A percentile compares a stretch with the other conserved stretches of the same genome.
These are phyloP conservation scores for Magallana angulata DNA, from an alignment of 1,140 invertebrate genomes.

Conservation along the genomic window DNA sequence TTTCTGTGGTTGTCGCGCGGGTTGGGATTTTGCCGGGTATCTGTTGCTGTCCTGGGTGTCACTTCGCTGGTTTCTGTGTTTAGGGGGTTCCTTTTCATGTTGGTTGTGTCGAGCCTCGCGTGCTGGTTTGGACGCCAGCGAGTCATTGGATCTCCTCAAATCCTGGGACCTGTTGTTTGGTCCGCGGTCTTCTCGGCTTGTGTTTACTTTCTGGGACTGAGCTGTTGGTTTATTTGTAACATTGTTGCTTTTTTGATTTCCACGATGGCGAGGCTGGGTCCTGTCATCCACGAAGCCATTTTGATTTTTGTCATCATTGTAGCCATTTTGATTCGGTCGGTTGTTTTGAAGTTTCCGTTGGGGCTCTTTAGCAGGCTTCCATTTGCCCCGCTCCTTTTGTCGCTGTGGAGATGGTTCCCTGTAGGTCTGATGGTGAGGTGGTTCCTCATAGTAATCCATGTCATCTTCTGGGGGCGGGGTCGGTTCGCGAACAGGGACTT, in stretches of 20 bases:
- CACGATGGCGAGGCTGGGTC: background rate
- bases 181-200: background rate
- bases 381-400: background rate
- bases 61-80: background rate
- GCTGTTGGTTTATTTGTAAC: conserved; percentile 1
- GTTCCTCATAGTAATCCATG: conserved; percentile 30
- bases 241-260: background rate
- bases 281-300: conserved; percentile 1
- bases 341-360: background rate
- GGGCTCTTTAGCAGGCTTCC: conserved; percentile 20
- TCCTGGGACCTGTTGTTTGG: background rate
- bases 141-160: background rate
- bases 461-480: conserved; percentile 20
- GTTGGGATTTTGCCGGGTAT: background rate
- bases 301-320: background rate
- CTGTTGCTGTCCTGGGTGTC: conserved; percentile 26
- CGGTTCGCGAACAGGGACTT: conserved; percentile 18
- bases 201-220: background rate
- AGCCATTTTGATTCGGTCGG: background rate
- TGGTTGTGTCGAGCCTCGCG: conserved; percentile 15
- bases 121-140: background rate
- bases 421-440: background rate
- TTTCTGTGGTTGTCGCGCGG: background rate
- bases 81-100: background rate
- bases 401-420: conserved; percentile 10